Evolutionary conservation across 1,140 invertebrate species (phyloP), one percentile per base, ranked within the genome.

Genomic region (Achatina immaculata): DNA sequence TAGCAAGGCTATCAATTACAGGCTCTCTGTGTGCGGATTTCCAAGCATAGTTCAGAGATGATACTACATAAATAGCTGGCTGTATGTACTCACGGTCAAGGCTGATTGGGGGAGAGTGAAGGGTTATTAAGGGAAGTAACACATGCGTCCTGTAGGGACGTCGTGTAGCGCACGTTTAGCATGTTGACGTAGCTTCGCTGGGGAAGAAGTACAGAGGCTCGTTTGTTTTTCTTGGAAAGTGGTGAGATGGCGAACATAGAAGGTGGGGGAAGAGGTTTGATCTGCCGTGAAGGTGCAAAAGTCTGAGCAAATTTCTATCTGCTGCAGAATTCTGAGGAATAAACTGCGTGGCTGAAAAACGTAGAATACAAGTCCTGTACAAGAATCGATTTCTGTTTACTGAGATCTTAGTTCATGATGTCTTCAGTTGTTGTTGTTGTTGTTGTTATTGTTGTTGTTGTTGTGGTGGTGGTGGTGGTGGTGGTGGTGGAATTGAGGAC

Each of bases 1-100:
- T 62, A 28, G 28, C 58, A 62, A 62, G 58, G 58, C n/a, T 62
- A 62, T 62, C 58, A 62, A 28, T 62, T 62, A 62, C 58, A 31
- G 58, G 6, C 21, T 55, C 9, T 62, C 28, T 62, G 28, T 62
- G 31, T 28, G 3, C 58, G 1, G 3, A 31, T 62, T 62, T 31
- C 58, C n/a, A 31, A 28, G 4, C 2, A 4, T 34, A 31, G 58
- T 62, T 9, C 31, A 19, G 1, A 62, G 58, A 62, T 62, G 58
- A 62, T 4, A 31, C 28, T 28, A 62, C n/a, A 62, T 62, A 62
- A 62, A 62, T 62, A 62, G 58, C 58, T 62, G 58, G 28, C 28
- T 62, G n/a, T 62, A 28, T 62, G 1, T 28, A 28, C 6, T n/a
- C n/a, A 9, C n/a, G 58, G 58, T 62, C 58, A 62, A n/a, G 58